Base-by-base conservation (phyloP, 2,888 invertebrate species). In the Elmis aenea region DNA sequence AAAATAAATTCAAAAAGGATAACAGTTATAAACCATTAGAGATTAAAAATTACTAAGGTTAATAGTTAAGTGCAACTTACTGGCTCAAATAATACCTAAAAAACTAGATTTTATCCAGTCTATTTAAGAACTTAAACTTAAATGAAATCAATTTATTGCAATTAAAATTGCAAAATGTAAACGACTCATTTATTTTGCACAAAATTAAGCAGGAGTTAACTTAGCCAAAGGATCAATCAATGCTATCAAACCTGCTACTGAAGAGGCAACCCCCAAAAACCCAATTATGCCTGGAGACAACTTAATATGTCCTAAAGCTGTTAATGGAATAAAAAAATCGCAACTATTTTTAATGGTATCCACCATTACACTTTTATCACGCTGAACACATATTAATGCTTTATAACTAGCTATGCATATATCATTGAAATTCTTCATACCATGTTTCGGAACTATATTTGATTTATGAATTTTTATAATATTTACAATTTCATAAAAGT, bases 321-420 rank as follows among this genome's bases (percentile, higher is more conserved):
- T 81, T 43, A 93, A 67, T 0, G 93, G 93, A 59, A 94, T 85
- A 54, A 90, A 85, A 35, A 93, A 66, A 66, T 94, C 93, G 69
- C 89, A 89, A 5, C 77, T 68, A 71, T 94, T 93, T 64, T 90
- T 92, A 3, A 88, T 58, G 1, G 85, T 83, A 67, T 94, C 93
- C 45, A 91, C 73, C 37, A 85, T 73, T 5, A 93, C 71, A 62
- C 83, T 81, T 54, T 78, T 79, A 55, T 79, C 71, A 24, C 67
- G 57, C 9, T 53, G 59, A 1, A 72, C 36, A 33, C 58, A 54
- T 5, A 49, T 33, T 5, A 62, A 34, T 3, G 52, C 54, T 11
- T 45, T 57, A n/a, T 39, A 35, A 6, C 52, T 12, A 5, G 50
- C 29, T 28, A 36, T 38, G 9, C 50, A 36, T 24, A 57, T 33